These are phyloP conservation scores for Miichthys miiuy DNA, from an alignment of 2,797 vertebrate species.

Conservation along the genomic window DNA sequence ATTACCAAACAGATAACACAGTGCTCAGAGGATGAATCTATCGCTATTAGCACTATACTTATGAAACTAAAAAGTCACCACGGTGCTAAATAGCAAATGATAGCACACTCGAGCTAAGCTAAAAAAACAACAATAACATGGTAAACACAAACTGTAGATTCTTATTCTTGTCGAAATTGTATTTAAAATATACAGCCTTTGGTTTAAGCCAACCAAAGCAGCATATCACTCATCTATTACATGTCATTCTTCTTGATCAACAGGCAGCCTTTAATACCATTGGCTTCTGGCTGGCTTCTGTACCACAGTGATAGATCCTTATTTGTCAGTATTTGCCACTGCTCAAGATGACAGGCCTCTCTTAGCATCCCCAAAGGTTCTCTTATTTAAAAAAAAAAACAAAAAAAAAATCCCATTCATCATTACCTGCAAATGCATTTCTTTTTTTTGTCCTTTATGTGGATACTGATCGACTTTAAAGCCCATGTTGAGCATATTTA, in stretches of 20 bases:
- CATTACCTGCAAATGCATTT: slow-evolving; percentile 1
- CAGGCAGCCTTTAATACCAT: not conserved
- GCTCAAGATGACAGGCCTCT: slow-evolving; percentile 13
- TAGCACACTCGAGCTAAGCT: too few species aligned
- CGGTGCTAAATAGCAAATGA: too few species aligned
- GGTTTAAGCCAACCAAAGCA: too few species aligned
- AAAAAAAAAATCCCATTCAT: not conserved
- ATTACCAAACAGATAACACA: too few species aligned
- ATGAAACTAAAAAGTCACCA: too few species aligned
- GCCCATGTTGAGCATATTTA: not conserved
- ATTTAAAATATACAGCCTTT: too few species aligned
- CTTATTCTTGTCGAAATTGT: too few species aligned
- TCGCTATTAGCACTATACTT: too few species aligned
- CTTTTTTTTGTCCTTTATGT: slow-evolving; percentile 1
- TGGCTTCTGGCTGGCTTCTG: slow-evolving; percentile 2
- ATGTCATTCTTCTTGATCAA: not conserved
- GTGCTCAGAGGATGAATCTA: too few species aligned
- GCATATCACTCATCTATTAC: too few species aligned
- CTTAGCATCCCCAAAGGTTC: not conserved
- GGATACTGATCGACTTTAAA: not conserved
- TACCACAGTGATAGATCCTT: not conserved
- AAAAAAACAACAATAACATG: too few species aligned
- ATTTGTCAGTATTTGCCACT: slow-evolving; percentile 12
- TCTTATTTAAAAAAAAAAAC: not conserved
- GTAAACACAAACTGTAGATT: too few species aligned